Base-by-base conservation (phyloP, 1,140 invertebrate species). In the Frieseomelitta varia region DNA sequence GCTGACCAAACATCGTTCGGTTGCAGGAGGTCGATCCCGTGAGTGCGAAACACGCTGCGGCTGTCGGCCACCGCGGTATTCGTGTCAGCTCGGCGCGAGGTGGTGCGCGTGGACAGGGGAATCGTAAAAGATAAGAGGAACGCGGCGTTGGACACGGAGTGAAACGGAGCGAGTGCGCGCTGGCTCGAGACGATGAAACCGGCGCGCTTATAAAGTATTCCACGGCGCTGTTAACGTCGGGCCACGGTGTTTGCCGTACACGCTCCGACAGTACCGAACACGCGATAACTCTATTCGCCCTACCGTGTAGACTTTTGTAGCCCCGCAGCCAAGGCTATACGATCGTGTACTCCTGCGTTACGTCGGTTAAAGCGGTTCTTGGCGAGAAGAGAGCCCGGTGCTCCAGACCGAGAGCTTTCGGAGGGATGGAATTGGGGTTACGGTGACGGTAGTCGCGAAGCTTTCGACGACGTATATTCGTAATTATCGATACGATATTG, bases 121-220 rank as follows among this genome's bases (percentile, higher is more conserved):
- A 85, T 90, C 85, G 85, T 84, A 75, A 81, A 87, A 71, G 81
- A 90, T 86, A 72, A 85, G 76, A 75, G 55, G 30, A 76, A 77
- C 55, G 78, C 65, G 78, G 51, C 67, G 51, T 47, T 27, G 58
- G 63, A 79, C 58, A 79, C 12, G 53, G 83, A 78, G 47, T 65
- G 77, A 68, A 78, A 83, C 39, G 58, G 74, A 14, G 30, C 47
- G 11, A n/a, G 61, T 67, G 6, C 39, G 39, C 39, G 4, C n/a
- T n/a, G 53, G 63, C 84, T 86, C 78, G 71, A 77, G 63, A 63
- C 78, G 81, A 80, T 69, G 77, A 86, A 89, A 84, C 53, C 27
- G 56, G 30, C 30, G 4, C 69, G 81, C 69, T 86, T 84, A 65
- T 78, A 73, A 81, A 87, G 73, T 79, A 84, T 78, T 67, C 85